Evolutionary conservation across 2,888 invertebrate species (phyloP).

Genomic region (Keiferia lycopersicella): DNA sequence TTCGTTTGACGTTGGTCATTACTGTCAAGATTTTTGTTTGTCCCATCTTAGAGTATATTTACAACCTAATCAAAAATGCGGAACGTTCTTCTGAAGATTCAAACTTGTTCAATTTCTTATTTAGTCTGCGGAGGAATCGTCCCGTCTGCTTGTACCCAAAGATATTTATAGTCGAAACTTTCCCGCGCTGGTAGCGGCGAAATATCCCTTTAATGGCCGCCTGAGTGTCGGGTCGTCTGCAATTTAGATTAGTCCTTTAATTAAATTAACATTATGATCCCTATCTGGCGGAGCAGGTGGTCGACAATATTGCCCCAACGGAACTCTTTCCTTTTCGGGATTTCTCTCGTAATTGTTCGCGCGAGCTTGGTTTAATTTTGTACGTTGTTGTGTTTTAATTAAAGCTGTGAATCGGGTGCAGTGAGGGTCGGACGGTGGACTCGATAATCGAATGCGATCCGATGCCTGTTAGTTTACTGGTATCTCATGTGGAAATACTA

Average conservation of each 20-base stretch:
- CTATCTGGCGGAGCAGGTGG: constrained; percentile 77
- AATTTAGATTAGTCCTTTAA: constrained; percentile 82
- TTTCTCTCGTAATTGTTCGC: constrained; percentile 39
- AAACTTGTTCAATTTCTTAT: constrained; percentile 47
- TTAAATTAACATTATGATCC: constrained; percentile 82
- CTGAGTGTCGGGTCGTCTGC: constrained; percentile 79
- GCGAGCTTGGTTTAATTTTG: constrained; percentile 44
- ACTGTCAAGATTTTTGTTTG: not conserved
- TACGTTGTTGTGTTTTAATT: constrained; percentile 25
- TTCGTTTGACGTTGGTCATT: no score
- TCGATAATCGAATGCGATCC: constrained; percentile 17
- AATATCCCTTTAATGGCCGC: constrained; percentile 79
- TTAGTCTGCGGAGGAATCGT: constrained; percentile 55
- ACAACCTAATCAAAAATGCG: constrained; percentile 18
- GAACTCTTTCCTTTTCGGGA: constrained; percentile 62
- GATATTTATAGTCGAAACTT: constrained; percentile 77
- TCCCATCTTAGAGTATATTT: not conserved
- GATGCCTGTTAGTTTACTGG: constrained; percentile 17
- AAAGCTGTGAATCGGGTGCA: constrained; percentile 14
- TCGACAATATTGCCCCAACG: constrained; percentile 68
- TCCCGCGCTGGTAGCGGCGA: constrained; percentile 71
- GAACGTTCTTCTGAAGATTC: constrained; percentile 34
- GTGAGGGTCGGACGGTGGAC: not conserved
- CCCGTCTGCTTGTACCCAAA: constrained; percentile 62
- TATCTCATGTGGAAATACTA: constrained; percentile 21